These are phyloP conservation scores for Harmothoe impar DNA, from an alignment of 2,888 invertebrate species.

Conservation along the genomic window DNA sequence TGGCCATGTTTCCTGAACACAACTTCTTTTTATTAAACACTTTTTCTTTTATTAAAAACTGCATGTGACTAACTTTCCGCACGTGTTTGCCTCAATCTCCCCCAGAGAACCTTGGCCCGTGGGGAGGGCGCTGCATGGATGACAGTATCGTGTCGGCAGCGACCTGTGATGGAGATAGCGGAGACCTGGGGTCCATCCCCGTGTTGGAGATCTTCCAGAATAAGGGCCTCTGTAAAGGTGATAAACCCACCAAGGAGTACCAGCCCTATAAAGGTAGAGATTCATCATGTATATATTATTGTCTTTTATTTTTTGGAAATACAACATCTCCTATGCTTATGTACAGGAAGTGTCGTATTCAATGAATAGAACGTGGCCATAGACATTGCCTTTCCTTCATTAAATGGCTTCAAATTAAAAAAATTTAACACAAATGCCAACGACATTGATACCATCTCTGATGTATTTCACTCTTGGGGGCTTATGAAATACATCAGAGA, in stretches of 20 bases:
- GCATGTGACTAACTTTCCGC: not conserved
- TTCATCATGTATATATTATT: too few relatives aligned
- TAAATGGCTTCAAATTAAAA: too few relatives aligned
- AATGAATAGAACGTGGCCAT: too few relatives aligned
- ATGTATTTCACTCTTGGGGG: too few relatives aligned
- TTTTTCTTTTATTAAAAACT: too few relatives aligned
- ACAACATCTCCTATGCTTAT: not conserved
- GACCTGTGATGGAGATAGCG: conserved; percentile 27
- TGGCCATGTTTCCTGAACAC: too few relatives aligned
- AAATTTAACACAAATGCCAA: too few relatives aligned
- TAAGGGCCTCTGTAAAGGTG: not conserved
- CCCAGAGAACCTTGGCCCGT: not conserved
- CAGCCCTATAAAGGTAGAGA: conserved; percentile 14
- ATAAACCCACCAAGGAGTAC: not conserved
- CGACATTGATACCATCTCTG: too few relatives aligned
- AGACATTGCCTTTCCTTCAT: too few relatives aligned
- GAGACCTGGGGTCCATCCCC: not conserved
- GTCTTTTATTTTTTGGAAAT: not conserved
- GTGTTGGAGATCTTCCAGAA: conserved; percentile 20
- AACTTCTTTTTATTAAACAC: too few relatives aligned
- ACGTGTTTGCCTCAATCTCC: not conserved
- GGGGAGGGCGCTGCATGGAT: not conserved
- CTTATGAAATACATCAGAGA: too few relatives aligned
- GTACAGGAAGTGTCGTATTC: too few relatives aligned
- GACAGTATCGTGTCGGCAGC: not conserved